Percentiles rank a stretch among this genome's conserved stretches.
Evolutionary conservation across 2,888 invertebrate genomes (phyloP).

Genomic region (Patella pellucida): DNA sequence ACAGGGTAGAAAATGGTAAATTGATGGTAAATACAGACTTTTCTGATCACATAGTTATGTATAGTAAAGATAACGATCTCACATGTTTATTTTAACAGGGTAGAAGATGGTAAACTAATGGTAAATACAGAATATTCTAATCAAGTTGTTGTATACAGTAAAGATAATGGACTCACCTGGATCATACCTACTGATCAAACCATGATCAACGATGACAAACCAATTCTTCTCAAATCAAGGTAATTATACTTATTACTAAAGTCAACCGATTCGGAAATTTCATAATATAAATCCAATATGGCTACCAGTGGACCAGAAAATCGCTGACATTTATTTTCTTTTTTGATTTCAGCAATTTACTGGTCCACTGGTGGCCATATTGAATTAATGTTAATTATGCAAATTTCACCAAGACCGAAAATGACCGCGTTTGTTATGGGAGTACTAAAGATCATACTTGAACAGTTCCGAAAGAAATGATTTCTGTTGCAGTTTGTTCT

Average conservation of each 20-base stretch:
- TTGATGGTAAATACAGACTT: constrained; percentile 35
- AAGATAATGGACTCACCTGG: constrained; percentile 33
- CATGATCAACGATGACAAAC: not conserved
- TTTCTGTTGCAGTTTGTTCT: too few species aligned
- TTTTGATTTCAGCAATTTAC: too few species aligned
- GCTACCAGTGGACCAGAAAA: too few species aligned
- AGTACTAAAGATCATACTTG: too few species aligned
- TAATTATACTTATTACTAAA: not conserved
- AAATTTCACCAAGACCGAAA: too few species aligned
- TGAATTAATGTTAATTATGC: too few species aligned
- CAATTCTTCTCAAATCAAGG: constrained; percentile 16
- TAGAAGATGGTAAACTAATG: constrained; percentile 28
- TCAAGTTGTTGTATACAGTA: constrained; percentile 34
- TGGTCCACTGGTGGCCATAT: too few species aligned
- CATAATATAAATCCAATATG: too few species aligned
- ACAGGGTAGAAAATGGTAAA: constrained; percentile 27
- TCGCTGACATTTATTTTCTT: too few species aligned
- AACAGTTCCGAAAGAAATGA: too few species aligned
- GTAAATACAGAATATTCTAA: constrained; percentile 37
- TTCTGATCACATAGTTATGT: constrained; percentile 36
- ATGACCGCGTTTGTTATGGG: too few species aligned
- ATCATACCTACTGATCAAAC: constrained; percentile 8
- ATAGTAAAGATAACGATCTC: constrained; percentile 29
- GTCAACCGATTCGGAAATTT: too few species aligned
- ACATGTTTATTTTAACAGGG: constrained; percentile 10